Evolutionary conservation across 2,888 invertebrate species (phyloP).

Genomic region (Conus canariensis): DNA sequence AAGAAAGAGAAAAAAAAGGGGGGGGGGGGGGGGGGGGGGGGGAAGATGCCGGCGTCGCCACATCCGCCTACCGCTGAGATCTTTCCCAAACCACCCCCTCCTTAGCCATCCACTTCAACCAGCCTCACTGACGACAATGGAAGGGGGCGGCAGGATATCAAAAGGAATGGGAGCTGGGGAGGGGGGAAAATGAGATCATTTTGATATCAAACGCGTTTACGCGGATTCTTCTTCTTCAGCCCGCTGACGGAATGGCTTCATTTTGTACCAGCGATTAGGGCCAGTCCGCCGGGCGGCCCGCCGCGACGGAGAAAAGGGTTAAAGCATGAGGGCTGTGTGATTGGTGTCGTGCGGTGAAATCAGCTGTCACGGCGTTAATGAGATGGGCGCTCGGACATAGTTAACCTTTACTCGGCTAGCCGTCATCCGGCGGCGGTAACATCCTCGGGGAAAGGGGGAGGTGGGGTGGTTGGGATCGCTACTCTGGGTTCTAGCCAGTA

Average conservation of each 20-base stretch:
- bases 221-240: neutral
- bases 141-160: neutral
- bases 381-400: constrained; percentile 44
- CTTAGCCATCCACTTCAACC: neutral
- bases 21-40: no score
- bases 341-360: constrained; percentile 42
- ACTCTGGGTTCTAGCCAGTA: neutral
- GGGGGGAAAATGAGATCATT: constrained; percentile 33
- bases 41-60: neutral
- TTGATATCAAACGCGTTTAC: constrained; percentile 35
- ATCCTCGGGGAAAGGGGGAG: neutral
- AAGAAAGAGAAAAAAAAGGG: no score
- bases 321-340: constrained; percentile 30
- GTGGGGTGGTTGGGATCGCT: neutral
- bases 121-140: neutral
- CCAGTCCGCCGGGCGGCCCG: neutral
- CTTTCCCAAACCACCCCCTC: neutral
- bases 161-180: constrained; percentile 3
- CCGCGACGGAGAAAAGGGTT: constrained; percentile 10
- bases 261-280: constrained; percentile 25
- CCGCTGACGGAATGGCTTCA: constrained; percentile 26
- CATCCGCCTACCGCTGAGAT: neutral
- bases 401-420: constrained; percentile 31
- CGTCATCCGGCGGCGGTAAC: constrained; percentile 35
- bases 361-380: constrained; percentile 45